Evolutionary conservation across 1,140 invertebrate species (phyloP).

Genomic region (Rhyacophila brunnea): DNA sequence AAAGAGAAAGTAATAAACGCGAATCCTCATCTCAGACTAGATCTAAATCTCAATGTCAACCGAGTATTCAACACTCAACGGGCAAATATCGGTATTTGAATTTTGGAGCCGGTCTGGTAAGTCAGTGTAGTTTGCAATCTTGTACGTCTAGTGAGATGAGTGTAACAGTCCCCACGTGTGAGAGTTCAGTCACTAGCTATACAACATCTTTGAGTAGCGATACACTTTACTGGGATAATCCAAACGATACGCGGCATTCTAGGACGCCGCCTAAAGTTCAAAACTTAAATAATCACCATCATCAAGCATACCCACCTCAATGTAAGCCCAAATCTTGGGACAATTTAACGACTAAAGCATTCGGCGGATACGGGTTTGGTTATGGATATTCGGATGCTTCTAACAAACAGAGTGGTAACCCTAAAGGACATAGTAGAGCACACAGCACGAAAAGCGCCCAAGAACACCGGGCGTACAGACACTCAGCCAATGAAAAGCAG

Average conservation of each 20-base stretch:
- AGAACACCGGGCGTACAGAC: constrained; percentile 54
- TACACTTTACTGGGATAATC: constrained; percentile 76
- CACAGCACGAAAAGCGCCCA: constrained; percentile 47
- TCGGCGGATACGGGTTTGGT: constrained; percentile 79
- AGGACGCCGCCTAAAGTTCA: constrained; percentile 48
- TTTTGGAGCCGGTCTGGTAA: constrained; percentile 63
- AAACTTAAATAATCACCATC: constrained; percentile 50
- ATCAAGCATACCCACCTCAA: constrained; percentile 41
- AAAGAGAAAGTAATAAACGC: constrained; percentile 45
- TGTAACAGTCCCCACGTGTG: constrained; percentile 54
- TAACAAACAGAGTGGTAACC: constrained; percentile 55
- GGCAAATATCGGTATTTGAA: constrained; percentile 49
- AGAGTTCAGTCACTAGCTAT: constrained; percentile 72
- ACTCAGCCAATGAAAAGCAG: constrained; percentile 48
- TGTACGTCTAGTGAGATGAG: constrained; percentile 74
- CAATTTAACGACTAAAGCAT: constrained; percentile 78
- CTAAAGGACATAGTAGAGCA: constrained; percentile 50
- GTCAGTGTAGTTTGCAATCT: constrained; percentile 77
- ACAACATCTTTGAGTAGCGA: constrained; percentile 81
- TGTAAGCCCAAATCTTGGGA: constrained; percentile 86
- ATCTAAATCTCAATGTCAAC: constrained; percentile 45
- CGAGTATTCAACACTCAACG: constrained; percentile 40
- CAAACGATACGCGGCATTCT: constrained; percentile 19
- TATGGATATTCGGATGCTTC: constrained; percentile 76
- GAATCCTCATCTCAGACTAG: constrained; percentile 43